These are phyloP conservation scores for Emydoidea blandingii DNA, from an alignment of 2,797 vertebrate species.

Conservation along the genomic window DNA sequence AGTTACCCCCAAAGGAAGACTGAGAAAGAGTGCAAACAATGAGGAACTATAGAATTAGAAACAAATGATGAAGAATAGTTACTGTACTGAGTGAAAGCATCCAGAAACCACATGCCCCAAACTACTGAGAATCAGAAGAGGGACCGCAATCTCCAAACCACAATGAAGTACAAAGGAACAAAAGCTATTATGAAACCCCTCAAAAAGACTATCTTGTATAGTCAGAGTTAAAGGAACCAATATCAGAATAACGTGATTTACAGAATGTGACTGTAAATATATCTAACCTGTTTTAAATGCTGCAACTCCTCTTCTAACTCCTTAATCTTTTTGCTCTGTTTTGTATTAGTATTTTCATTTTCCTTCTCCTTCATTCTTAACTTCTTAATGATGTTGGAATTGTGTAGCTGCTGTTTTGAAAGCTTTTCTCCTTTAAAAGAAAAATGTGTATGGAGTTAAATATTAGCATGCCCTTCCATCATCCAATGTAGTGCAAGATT, in stretches of 20 bases:
- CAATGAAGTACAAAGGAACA: background rate
- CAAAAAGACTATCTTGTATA: background rate
- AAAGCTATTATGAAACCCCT: background rate
- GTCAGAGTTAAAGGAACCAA: background rate
- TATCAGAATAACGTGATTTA: background rate
- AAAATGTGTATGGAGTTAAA: background rate
- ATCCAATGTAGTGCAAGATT: background rate
- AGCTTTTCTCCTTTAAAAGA: conserved; percentile 92
- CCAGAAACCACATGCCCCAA: background rate
- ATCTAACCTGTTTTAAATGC: conserved; percentile 91
- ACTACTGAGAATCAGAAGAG: background rate
- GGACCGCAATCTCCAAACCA: background rate
- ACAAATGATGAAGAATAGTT: background rate
- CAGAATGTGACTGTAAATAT: background rate
- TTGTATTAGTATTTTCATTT: conserved; percentile 85
- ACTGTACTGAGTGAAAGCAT: background rate
- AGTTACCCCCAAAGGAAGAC: background rate
- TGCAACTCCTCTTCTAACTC: conserved; percentile 93
- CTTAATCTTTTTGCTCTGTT: conserved; percentile 91
- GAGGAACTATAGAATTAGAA: background rate
- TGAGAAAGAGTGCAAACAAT: background rate
- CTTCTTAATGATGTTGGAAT: conserved; percentile 98
- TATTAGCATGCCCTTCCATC: background rate
- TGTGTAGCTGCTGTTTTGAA: conserved; percentile 97
- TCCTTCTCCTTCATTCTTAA: conserved; percentile 96